Conservation (phyloP, 2,797 vertebrate genomes). For the Oryzias dopingdopingensis region DNA sequence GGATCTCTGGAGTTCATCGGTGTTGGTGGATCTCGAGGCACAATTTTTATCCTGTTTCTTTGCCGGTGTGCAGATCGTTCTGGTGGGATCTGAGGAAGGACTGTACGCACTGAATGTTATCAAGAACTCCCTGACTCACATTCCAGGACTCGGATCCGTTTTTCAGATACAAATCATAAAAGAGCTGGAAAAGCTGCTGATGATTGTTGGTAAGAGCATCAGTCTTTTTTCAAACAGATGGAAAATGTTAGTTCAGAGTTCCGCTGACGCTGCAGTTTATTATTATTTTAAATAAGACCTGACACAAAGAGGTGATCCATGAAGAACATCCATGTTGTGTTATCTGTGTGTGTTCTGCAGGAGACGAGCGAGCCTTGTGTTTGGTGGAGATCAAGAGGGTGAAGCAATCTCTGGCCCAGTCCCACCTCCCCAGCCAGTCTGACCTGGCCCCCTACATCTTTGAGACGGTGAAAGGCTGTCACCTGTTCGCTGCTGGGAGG, state of each 20-base stretch:
- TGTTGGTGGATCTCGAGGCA: not conserved
- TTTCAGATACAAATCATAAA: slow-evolving; percentile 98
- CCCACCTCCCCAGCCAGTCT: slow-evolving; percentile 92
- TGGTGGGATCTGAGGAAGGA: slow-evolving; percentile 98
- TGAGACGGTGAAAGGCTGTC: slow-evolving; percentile 97
- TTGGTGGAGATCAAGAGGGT: slow-evolving; percentile 96
- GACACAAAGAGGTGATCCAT: no score
- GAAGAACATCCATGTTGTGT: no score
- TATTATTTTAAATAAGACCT: no score
- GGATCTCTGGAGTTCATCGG: not conserved
- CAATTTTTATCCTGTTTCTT: not conserved
- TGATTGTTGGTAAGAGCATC: slow-evolving; percentile 90
- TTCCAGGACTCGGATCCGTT: slow-evolving; percentile 93
- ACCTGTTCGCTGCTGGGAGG: slow-evolving; percentile 94
- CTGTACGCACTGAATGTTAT: slow-evolving; percentile 96
- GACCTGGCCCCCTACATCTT: slow-evolving; percentile 91
- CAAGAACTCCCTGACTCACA: slow-evolving; percentile 96
- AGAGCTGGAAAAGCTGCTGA: slow-evolving; percentile 95
- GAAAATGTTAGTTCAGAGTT: not conserved
- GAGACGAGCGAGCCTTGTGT: slow-evolving; percentile 93
- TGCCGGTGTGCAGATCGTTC: slow-evolving; percentile 83
- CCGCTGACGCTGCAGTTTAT: not conserved
- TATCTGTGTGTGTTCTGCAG: slow-evolving; percentile 62
- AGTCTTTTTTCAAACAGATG: not conserved
- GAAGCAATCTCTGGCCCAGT: slow-evolving; percentile 94